Percentiles rank a stretch among this genome's conserved stretches.
Conservation (phyloP, 2,797 vertebrate species). For the Neosilurus hyrtlii region DNA sequence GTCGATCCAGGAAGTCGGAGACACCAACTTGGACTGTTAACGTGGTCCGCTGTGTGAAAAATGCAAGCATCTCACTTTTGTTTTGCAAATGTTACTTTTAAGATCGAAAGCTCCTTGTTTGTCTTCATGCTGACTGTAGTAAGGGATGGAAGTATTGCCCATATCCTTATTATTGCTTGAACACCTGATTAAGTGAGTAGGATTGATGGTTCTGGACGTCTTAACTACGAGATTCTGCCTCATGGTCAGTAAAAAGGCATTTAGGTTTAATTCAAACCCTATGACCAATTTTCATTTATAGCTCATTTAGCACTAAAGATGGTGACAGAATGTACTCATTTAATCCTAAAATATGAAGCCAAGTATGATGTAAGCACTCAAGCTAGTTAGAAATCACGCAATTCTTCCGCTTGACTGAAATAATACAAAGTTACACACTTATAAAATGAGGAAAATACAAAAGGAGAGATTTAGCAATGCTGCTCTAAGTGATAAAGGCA, state of each 20-base stretch:
- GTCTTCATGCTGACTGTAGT: neutral
- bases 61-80: conserved; percentile 5
- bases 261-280: conserved; percentile 7
- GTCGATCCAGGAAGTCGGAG: conserved; percentile 42
- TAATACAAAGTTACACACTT: conserved; percentile 4
- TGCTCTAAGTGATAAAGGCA: neutral
- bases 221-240: neutral
- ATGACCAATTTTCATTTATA: conserved; percentile 16
- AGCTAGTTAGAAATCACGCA: neutral
- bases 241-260: neutral
- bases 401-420: conserved; percentile 8
- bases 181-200: neutral
- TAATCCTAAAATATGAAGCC: neutral
- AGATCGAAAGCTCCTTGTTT: neutral
- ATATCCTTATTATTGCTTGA: neutral
- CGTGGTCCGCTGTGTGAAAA: conserved; percentile 12
- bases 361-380: conserved; percentile 18
- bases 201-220: neutral
- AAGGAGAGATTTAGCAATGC: neutral
- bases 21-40: conserved; percentile 7
- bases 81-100: neutral
- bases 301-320: conserved; percentile 16
- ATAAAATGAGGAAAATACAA: neutral
- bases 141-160: neutral
- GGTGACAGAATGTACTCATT: conserved; percentile 5